Conservation (phyloP, 2,888 invertebrate species). For the Acleris sparsana region DNA sequence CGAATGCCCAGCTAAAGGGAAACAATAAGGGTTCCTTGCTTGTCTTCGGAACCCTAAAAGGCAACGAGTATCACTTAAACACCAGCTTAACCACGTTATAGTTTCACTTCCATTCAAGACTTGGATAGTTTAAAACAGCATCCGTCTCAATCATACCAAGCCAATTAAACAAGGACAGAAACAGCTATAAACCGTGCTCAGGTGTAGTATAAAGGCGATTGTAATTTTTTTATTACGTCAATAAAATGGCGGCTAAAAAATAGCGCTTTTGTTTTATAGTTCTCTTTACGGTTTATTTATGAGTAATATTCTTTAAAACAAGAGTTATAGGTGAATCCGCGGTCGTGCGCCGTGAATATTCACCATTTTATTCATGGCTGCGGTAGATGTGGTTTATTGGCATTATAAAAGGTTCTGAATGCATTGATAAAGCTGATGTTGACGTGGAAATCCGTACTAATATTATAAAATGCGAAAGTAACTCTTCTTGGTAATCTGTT, state of each 20-base stretch:
- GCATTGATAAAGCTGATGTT: no score
- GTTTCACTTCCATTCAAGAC: neutral
- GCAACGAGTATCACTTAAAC: no score
- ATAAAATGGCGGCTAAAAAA: conserved; percentile 21
- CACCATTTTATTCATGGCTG: neutral
- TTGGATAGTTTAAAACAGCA: neutral
- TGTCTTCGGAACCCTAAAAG: no score
- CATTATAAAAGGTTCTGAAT: no score
- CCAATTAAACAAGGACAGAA: neutral
- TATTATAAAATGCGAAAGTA: no score
- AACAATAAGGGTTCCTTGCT: no score
- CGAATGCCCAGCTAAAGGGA: no score
- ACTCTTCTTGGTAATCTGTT: no score
- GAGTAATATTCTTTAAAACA: conserved; percentile 24
- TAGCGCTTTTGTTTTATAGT: conserved; percentile 10
- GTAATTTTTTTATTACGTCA: conserved; percentile 14
- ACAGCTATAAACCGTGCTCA: conserved; percentile 2
- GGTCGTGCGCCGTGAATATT: conserved; percentile 8
- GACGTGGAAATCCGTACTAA: no score
- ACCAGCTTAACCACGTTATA: neutral
- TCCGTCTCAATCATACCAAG: neutral
- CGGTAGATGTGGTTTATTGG: neutral
- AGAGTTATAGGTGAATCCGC: conserved; percentile 27
- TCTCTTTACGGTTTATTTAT: conserved; percentile 24
- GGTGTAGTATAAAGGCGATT: conserved; percentile 1